Percentiles rank a stretch among this genome's conserved stretches.
Conservation (phyloP, 2,797 vertebrate species). For the Hylomyscus alleni region DNA sequence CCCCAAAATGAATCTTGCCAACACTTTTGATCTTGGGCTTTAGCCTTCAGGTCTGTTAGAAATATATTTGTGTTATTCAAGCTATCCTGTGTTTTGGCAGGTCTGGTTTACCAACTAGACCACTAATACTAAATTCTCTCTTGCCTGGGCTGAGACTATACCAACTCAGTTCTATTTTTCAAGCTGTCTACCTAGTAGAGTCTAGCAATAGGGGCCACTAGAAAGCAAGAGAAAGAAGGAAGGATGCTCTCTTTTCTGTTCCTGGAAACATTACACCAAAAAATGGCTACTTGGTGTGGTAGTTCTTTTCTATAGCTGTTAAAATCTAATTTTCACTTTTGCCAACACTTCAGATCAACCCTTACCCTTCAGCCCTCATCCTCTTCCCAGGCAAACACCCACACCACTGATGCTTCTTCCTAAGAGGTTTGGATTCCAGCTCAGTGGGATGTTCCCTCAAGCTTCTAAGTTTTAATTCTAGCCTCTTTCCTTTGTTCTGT, state of each 20-base stretch:
- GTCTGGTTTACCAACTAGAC: neutral
- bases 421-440: neutral
- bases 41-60: neutral
- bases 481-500: neutral
- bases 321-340: conserved; percentile 41
- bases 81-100: neutral
- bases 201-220: neutral
- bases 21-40: conserved; percentile 14
- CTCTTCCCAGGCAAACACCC: neutral
- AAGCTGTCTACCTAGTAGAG: neutral
- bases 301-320: neutral
- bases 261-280: neutral
- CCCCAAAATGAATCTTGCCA: neutral
- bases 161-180: conserved; percentile 18
- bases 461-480: conserved; percentile 29
- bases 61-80: neutral
- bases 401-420: neutral
- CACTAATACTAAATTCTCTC: neutral
- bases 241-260: neutral
- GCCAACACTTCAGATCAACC: neutral
- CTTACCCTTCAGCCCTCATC: neutral
- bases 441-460: neutral
- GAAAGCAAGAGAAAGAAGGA: conserved; percentile 6
- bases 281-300: neutral
- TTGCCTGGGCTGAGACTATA: neutral